phyloP scores from a whole-genome alignment of 2,113 vertebrate genomes.

The Caloenas nicobarica region DNA sequence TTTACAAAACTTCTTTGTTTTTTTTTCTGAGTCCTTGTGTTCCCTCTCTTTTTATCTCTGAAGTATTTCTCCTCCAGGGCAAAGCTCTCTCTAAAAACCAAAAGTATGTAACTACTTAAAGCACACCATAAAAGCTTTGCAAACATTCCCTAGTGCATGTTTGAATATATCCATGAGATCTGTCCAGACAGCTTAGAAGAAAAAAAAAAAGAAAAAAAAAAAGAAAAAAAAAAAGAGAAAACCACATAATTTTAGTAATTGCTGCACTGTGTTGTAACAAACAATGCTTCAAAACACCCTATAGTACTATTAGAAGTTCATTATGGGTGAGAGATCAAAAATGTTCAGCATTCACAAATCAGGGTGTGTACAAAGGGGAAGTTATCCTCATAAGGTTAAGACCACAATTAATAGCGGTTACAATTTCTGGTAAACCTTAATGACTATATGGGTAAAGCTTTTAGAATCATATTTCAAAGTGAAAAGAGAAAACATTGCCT shows the following conservation, averaged over 20 bases:
- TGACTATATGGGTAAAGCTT: background rate
- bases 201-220: background rate
- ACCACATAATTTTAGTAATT: slow-evolving; percentile 24
- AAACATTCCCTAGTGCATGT: slow-evolving; percentile 46
- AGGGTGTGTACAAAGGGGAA: background rate
- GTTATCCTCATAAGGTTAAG: background rate
- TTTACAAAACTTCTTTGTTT: slow-evolving; percentile 22
- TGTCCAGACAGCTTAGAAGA: background rate
- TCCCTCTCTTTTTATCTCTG: slow-evolving; percentile 64
- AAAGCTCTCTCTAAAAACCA: slow-evolving; percentile 57
- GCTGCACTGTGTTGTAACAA: background rate
- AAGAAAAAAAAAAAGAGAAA: background rate
- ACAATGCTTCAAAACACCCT: background rate
- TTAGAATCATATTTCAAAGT: background rate
- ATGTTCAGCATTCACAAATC: background rate
- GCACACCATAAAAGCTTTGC: slow-evolving; percentile 54
- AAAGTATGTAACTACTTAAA: slow-evolving; percentile 56
- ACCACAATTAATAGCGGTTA: background rate
- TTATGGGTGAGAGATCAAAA: background rate
- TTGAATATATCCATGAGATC: slow-evolving; percentile 37
- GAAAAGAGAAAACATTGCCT: background rate
- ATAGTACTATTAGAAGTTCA: background rate
- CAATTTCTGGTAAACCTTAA: background rate
- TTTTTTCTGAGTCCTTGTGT: slow-evolving; percentile 50
- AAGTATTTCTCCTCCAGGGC: slow-evolving; percentile 70